Percentiles rank a stretch among this genome's conserved stretches.
These are phyloP conservation scores for Chironomus tepperi DNA, from an alignment of 1,140 invertebrate genomes.

Conservation along the genomic window DNA sequence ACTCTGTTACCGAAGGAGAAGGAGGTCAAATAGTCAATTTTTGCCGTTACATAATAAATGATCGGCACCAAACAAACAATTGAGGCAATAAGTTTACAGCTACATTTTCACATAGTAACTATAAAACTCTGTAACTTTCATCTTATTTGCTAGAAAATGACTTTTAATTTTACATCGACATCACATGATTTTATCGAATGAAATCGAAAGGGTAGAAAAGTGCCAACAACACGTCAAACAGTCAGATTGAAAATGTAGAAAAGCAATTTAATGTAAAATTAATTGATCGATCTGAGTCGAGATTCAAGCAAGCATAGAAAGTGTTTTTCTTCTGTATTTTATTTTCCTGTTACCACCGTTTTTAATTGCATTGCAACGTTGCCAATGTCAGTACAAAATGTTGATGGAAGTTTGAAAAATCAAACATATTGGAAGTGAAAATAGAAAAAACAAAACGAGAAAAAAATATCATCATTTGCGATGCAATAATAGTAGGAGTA, in stretches of 20 bases:
- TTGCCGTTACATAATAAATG: too few relatives aligned
- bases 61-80: too few relatives aligned
- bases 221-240: neutral
- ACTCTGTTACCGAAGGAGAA: too few relatives aligned
- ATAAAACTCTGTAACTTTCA: too few relatives aligned
- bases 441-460: neutral
- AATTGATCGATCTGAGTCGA: neutral
- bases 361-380: neutral
- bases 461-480: neutral
- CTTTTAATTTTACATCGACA: too few relatives aligned
- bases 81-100: too few relatives aligned
- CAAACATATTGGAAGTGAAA: conserved; percentile 1
- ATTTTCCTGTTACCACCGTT: neutral
- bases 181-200: too few relatives aligned
- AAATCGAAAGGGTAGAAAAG: neutral
- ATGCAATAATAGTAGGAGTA: too few relatives aligned
- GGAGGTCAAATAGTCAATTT: too few relatives aligned
- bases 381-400: neutral
- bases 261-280: conserved; percentile 3
- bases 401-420: neutral
- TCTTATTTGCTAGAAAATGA: too few relatives aligned
- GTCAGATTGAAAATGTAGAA: too few relatives aligned
- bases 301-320: neutral
- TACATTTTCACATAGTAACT: too few relatives aligned
- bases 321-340: neutral